Base-by-base conservation (phyloP, 92 coral and sea anemone genomes). In the Palythoa heliodiscus region DNA sequence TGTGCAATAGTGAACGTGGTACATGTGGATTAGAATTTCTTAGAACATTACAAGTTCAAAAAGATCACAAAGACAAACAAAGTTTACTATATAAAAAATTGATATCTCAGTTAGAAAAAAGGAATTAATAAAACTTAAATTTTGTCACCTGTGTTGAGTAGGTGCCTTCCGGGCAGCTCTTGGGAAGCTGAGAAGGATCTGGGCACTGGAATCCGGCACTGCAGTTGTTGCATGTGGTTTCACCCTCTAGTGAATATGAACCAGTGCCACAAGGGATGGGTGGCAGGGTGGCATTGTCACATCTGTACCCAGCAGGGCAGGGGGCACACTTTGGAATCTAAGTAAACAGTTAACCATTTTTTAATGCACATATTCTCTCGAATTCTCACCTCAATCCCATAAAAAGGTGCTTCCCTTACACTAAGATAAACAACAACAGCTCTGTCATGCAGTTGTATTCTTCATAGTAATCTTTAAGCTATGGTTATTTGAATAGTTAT, bases 271-370 rank as follows among this genome's bases (percentile, higher is more conserved):
- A 96, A 22, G 98, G 90, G 25, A 96, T 96, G 1, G 99, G 99
- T 68, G 97, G 97, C 78, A 90, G 97, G 52, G 97, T 92, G 63
- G 86, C 91, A 83, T 96, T 96, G 11, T 57, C 88, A 91, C 99
- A 96, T 80, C 83, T 89, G 89, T 94, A 96, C 16, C 99, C 99
- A 64, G 99, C 98, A 67, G 99, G 99, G 53, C 99, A 96, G 5
- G 98, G 92, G 7, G 86, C 85, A 81, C 99, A 96, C 61, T 91
- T 90, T 19, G 99, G 98, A 63, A 93, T 84, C 95, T 93, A 77
- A 15, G 83, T 3, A 73, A 75, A 13, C 52, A 69, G 39, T 61
- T 69, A 73, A 1, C 39, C 35, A 14, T 53, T 2, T 17, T 43
- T 43, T 43, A 43, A 43, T 43, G 9, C 9, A 43, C 9, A 43